A percentile compares a stretch with the other conserved stretches of the same genome.
These are phyloP conservation scores for Rhabdomys pumilio DNA, from an alignment of 2,797 vertebrate species.

Conservation along the genomic window DNA sequence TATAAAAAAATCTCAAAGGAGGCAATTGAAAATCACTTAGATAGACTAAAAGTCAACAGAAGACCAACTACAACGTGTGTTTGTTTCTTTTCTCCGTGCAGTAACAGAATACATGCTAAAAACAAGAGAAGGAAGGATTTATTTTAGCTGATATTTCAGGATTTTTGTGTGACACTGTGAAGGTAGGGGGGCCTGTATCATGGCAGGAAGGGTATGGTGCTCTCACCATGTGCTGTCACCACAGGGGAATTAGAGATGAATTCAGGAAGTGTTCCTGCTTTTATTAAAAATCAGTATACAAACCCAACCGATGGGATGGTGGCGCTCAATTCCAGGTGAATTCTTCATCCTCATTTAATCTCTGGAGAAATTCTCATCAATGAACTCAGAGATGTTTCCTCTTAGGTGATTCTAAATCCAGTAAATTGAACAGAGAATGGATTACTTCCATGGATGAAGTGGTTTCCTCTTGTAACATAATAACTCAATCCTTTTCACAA, in stretches of 20 bases:
- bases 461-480: not conserved
- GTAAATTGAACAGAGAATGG: no score
- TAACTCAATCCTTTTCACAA: not conserved
- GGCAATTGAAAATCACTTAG: not conserved
- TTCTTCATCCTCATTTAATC: not conserved
- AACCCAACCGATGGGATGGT: not conserved
- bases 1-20: not conserved
- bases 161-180: not conserved
- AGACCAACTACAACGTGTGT: not conserved
- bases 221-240: no score
- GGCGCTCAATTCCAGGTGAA: no score
- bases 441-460: not conserved
- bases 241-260: not conserved
- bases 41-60: not conserved
- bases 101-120: not conserved
- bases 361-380: not conserved
- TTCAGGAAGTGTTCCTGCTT: no score
- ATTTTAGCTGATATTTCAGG: not conserved
- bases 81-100: not conserved
- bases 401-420: not conserved
- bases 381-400: no score
- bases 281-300: not conserved
- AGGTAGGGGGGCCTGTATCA: no score
- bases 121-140: not conserved
- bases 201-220: rapidly evolving